These are phyloP conservation scores for Corythaixoides concolor DNA, from an alignment of 2,113 vertebrate species.

Conservation along the genomic window DNA sequence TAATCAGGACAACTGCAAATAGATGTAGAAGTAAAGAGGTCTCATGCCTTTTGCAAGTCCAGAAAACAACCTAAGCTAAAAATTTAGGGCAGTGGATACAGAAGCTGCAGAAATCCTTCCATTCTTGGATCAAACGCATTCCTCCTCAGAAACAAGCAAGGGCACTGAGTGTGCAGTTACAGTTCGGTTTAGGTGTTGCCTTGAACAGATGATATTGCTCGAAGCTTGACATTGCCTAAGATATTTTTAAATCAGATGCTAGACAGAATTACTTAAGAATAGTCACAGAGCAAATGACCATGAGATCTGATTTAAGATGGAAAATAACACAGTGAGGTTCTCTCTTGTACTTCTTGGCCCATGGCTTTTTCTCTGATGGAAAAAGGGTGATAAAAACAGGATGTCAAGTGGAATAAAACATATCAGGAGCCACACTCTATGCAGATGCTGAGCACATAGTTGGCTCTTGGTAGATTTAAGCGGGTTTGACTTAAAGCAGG, in stretches of 20 bases:
- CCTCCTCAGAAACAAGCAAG: background rate
- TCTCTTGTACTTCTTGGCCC: background rate
- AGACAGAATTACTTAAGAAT: background rate
- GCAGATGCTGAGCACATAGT: background rate
- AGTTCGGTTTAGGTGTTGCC: background rate
- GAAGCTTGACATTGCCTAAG: background rate
- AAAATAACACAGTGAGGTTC: background rate
- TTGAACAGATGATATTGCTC: slow-evolving; percentile 14
- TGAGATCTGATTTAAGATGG: background rate
- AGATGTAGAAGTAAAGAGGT: background rate
- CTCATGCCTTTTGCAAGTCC: background rate
- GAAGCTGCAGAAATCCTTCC: background rate
- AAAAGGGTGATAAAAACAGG: background rate
- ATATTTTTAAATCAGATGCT: slow-evolving; percentile 1
- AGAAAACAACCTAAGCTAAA: background rate
- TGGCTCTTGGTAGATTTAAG: background rate
- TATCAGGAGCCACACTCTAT: background rate
- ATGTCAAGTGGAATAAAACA: background rate
- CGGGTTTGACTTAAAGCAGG: background rate
- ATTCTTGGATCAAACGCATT: background rate
- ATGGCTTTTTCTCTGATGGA: background rate
- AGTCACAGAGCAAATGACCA: background rate
- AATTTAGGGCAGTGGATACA: background rate
- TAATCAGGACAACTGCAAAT: background rate
- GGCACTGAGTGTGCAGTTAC: background rate